Evolutionary conservation across 92 coral and sea anemone genomes (phyloP), one percentile per base, ranked within the genome.

Genomic region (Epizoanthus fatuus): DNA sequence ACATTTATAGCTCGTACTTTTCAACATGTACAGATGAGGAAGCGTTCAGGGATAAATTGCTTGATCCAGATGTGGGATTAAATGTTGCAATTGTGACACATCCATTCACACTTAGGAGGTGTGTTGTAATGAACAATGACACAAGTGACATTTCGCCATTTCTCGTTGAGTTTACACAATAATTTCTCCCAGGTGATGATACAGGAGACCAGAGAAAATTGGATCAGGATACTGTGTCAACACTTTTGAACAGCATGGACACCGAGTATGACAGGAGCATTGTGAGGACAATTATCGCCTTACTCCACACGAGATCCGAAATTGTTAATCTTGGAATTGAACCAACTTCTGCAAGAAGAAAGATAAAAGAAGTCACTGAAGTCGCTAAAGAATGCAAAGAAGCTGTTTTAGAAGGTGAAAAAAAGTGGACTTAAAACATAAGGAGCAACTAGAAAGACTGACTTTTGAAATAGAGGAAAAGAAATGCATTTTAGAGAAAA

Each of bases 231-330:
- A 75, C 89, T 35, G 71, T 86, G 57, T 12, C 80, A 16, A 62
- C 63, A n/a, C 66, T 81, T 20, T 63, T 71, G 83, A 81, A 87
- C 37, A 81, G 91, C 74, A 81, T 81, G 87, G 91, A 73, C 83
- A 72, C 91, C 7, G 91, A 87, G 72, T 87, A 62, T 70, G 87
- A 81, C 52, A 81, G 77, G 66, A 81, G 59, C 35, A 44, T 87
- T 19, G 39, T 87, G 6, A 37, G 81, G 72, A 29, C 73, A 58
- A 42, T 87, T 58, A 22, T 87, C 32, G 82, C 86, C 51, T 44
- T 79, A 37, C 52, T 44, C 54, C 86, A 58, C 54, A 56, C 90
- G 3, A 51, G 86, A 35, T 10, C 86, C 17, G 90, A 72, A 63
- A 17, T 71, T 51, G 45, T 16, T 44, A 71, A 79, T 51, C 90